Evolutionary conservation across 2,888 invertebrate species (phyloP).

Genomic region (Luperina nickerlii): DNA sequence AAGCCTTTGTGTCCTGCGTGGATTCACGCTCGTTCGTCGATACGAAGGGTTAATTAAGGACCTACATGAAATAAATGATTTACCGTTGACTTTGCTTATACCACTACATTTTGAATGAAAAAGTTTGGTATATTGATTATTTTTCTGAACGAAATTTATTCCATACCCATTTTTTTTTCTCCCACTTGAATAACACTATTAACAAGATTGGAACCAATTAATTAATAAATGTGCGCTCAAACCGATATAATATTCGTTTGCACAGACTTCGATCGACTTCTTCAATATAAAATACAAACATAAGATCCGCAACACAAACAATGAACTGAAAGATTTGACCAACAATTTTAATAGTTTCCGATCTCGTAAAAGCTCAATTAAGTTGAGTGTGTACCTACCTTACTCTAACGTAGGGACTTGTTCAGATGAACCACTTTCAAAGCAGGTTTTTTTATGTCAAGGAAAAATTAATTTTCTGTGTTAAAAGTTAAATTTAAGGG

Average conservation of each 20-base stretch:
- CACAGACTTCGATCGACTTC: neutral
- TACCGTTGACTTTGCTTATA: neutral
- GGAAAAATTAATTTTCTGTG: neutral
- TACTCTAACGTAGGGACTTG: constrained; percentile 16
- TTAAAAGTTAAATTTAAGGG: neutral
- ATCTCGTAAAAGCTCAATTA: constrained; percentile 53
- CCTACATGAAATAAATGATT: neutral
- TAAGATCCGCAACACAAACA: constrained; percentile 30
- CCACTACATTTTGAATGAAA: neutral
- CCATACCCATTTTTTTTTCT: no score
- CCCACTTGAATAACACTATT: neutral
- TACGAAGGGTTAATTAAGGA: neutral
- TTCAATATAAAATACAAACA: constrained; percentile 31
- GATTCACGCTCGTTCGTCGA: no score
- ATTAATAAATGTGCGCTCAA: neutral
- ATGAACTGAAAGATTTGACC: constrained; percentile 42
- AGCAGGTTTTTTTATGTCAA: neutral
- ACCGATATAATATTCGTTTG: neutral
- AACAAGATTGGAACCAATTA: neutral
- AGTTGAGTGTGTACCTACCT: constrained; percentile 58
- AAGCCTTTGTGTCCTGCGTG: no score
- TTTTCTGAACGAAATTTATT: neutral
- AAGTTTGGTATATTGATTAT: neutral
- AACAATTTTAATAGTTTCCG: constrained; percentile 51
- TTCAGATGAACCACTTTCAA: neutral